Evolutionary conservation across 92 coral and sea anemone species (phyloP).

Genomic region (Siderastrea radians): DNA sequence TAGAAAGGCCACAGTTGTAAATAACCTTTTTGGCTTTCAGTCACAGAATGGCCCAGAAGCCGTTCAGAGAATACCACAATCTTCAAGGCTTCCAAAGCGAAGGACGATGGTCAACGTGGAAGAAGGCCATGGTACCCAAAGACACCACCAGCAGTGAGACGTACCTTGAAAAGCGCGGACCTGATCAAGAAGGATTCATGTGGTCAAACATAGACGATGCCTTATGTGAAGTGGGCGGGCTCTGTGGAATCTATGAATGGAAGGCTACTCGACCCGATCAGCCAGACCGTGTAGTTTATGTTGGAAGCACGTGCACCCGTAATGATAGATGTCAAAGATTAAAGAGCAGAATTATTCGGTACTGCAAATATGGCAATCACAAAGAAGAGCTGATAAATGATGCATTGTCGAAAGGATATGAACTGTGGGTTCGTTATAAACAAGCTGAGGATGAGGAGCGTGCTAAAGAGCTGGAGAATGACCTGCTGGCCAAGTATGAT

Average conservation of each 20-base stretch:
- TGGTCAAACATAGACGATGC: slow-evolving; percentile 8
- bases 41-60: background rate
- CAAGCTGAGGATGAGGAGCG: background rate
- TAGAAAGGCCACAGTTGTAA: background rate
- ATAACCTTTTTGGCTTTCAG: background rate
- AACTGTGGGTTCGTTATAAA: slow-evolving; percentile 73
- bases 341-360: slow-evolving; percentile 42
- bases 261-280: slow-evolving; percentile 21
- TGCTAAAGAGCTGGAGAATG: slow-evolving; percentile 16
- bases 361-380: slow-evolving; percentile 64
- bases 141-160: background rate
- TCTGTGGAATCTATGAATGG: slow-evolving; percentile 84
- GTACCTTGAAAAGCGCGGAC: background rate
- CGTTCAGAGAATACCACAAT: slow-evolving; percentile 11
- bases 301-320: slow-evolving; percentile 73
- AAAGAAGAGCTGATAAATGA: slow-evolving; percentile 43
- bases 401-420: slow-evolving; percentile 57
- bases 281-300: slow-evolving; percentile 54
- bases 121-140: slow-evolving; percentile 49
- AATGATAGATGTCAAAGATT: background rate
- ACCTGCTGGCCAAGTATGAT: slow-evolving; percentile 34
- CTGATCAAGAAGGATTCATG: slow-evolving; percentile 28
- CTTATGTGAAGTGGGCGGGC: background rate
- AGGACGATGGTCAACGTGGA: slow-evolving; percentile 60
- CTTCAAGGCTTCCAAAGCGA: background rate